Evolutionary conservation across 1,140 invertebrate species (phyloP).

Genomic region (Linepithema humile): DNA sequence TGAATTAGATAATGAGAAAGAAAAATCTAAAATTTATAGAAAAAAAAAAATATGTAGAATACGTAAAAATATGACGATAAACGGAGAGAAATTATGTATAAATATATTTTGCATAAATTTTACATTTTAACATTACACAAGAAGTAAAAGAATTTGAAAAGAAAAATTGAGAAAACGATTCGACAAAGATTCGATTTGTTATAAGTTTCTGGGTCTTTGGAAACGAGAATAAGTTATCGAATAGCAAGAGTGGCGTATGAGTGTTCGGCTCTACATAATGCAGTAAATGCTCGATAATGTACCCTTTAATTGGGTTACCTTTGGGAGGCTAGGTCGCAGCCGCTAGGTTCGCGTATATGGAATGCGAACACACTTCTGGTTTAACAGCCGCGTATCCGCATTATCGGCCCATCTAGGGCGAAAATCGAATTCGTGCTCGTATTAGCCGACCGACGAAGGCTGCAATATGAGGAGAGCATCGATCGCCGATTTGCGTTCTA

Average conservation of each 20-base stretch:
- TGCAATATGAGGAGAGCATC: conserved; percentile 44
- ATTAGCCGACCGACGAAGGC: conserved; percentile 60
- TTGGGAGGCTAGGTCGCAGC: conserved; percentile 58
- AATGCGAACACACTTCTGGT: conserved; percentile 64
- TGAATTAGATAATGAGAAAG: background rate
- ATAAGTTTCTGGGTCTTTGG: background rate
- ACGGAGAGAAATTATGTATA: background rate
- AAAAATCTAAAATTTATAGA: background rate
- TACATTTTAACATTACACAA: too few species aligned
- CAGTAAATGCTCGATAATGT: conserved; percentile 69
- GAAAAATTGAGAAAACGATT: too few species aligned
- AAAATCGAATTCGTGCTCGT: conserved; percentile 70
- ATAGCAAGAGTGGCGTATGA: conserved; percentile 5
- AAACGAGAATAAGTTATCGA: background rate
- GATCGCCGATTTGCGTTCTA: conserved; percentile 43
- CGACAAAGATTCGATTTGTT: too few species aligned
- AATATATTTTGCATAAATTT: too few species aligned
- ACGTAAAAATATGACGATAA: background rate
- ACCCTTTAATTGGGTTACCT: conserved; percentile 75
- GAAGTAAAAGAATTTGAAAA: too few species aligned
- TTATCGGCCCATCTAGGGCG: conserved; percentile 65
- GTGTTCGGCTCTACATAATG: conserved; percentile 63
- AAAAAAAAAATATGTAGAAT: background rate
- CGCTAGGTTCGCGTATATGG: conserved; percentile 54
- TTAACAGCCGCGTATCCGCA: conserved; percentile 69